Evolutionary conservation across 1,140 invertebrate species (phyloP), one percentile per base, ranked within the genome.

Genomic region (Musca vetustissima): DNA sequence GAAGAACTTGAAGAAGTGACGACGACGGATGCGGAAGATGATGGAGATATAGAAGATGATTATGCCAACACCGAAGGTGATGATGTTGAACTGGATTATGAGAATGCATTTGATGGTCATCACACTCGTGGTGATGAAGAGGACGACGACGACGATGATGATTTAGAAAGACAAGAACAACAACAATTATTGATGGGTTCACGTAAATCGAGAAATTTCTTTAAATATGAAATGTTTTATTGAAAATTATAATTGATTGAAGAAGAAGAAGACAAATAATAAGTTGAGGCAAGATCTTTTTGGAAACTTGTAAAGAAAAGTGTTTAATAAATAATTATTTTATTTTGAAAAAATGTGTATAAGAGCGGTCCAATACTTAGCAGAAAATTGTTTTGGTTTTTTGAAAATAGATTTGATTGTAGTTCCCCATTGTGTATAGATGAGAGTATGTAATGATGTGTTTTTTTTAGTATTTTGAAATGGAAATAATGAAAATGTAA

Each of bases 211-310:
- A 28, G 64, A 32, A 49, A 50, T 66, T 66, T 49, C 49, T 66
- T 66, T 50, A 66, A 66, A 8, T 66, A 66, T 66, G 49, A 66
- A 66, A 66, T 66, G 47, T 52, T 66, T 52, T 66, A 66, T 25
- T 66, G 48, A 52, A 47, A 4, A 25, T 52, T 7, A 61, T 22
- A 7, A 36, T 8, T 14, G 13, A 64, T 22, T 17, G 28, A 47
- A 19, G 28, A n/a, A n/a, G n/a, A 61, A 32, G 32, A 50, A 65
- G 19, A 48, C 3, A 25, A 43, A 17, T 9, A 61, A 21, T 43
- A 43, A 43, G 6, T 43, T n/a, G n/a, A n/a, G n/a, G n/a, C n/a
- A n/a, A n/a, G n/a, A n/a, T n/a, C n/a, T n/a, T n/a, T n/a, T n/a
- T n/a, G n/a, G n/a, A n/a, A n/a, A n/a, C n/a, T n/a, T n/a, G 4